A percentile compares a stretch with the other conserved stretches of the same genome.
Evolutionary conservation across 2,113 vertebrate species (phyloP).

Genomic region (Rhinichthys klamathensis): DNA sequence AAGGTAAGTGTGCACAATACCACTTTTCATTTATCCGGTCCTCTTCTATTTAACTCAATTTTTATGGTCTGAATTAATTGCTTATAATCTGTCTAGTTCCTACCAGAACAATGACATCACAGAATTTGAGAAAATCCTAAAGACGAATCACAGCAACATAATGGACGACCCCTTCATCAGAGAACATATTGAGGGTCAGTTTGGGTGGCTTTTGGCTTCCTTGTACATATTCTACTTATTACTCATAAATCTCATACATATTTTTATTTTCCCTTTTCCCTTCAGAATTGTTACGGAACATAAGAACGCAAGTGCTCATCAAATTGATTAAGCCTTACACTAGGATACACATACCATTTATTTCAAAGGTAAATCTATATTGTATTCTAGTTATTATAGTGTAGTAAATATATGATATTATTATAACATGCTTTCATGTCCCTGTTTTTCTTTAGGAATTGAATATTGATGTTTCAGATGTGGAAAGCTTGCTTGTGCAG

Average conservation of each 20-base stretch:
- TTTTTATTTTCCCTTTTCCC: slow-evolving; percentile 27
- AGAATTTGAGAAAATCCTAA: slow-evolving; percentile 99
- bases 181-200: slow-evolving; percentile 98
- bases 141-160: slow-evolving; percentile 99
- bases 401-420: not conserved
- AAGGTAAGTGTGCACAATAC: slow-evolving; percentile 81
- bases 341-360: slow-evolving; percentile 99
- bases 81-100: slow-evolving; percentile 80
- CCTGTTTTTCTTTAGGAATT: slow-evolving; percentile 82
- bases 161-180: slow-evolving; percentile 99
- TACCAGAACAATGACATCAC: slow-evolving; percentile 99
- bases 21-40: not conserved
- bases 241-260: not conserved
- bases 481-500: slow-evolving; percentile 99
- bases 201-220: not conserved
- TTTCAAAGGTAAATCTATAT: slow-evolving; percentile 89
- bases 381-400: not conserved
- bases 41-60: not conserved
- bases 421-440: not conserved
- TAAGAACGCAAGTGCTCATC: slow-evolving; percentile 99
- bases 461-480: slow-evolving; percentile 98
- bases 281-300: slow-evolving; percentile 96
- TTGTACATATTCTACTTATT: not conserved
- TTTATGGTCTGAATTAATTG: not conserved
- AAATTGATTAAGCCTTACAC: slow-evolving; percentile 99